phyloP scores from a whole-genome alignment of 2,888 invertebrate genomes.

The Uloborus plumipes region DNA sequence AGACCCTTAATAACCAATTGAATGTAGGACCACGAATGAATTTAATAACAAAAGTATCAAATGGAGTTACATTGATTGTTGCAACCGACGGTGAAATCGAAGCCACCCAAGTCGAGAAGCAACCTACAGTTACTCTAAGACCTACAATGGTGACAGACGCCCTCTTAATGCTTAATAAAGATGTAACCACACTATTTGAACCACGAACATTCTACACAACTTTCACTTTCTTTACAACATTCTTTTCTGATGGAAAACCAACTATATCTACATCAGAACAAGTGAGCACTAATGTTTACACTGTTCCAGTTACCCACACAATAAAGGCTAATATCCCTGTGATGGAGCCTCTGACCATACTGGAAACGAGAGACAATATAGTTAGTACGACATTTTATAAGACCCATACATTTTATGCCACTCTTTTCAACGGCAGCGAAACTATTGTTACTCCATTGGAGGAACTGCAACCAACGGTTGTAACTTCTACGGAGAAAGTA shows the following conservation, averaged over 20 bases:
- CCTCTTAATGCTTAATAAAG: slow-evolving; percentile 58
- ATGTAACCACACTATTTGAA: slow-evolving; percentile 48
- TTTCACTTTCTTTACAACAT: slow-evolving; percentile 80
- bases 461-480: slow-evolving; percentile 65
- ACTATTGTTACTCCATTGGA: slow-evolving; percentile 67
- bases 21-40: slow-evolving; percentile 58
- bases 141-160: slow-evolving; percentile 64
- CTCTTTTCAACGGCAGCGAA: slow-evolving; percentile 81
- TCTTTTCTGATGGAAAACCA: slow-evolving; percentile 75
- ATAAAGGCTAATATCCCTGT: slow-evolving; percentile 8
- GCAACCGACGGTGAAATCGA: slow-evolving; percentile 51
- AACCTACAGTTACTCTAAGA: slow-evolving; percentile 50
- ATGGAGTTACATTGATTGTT: slow-evolving; percentile 66
- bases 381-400: slow-evolving; percentile 80
- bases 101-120: background rate
- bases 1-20: slow-evolving; percentile 44
- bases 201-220: slow-evolving; percentile 74
- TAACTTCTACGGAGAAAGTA: slow-evolving; percentile 65
- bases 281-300: slow-evolving; percentile 80
- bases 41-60: slow-evolving; percentile 64
- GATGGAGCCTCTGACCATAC: slow-evolving; percentile 69
- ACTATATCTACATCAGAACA: slow-evolving; percentile 79
- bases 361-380: slow-evolving; percentile 65
- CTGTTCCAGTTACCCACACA: slow-evolving; percentile 74
- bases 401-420: slow-evolving; percentile 84